These are phyloP conservation scores for Rhinella marina DNA, from an alignment of 2,797 vertebrate genomes.

Conservation along the genomic window DNA sequence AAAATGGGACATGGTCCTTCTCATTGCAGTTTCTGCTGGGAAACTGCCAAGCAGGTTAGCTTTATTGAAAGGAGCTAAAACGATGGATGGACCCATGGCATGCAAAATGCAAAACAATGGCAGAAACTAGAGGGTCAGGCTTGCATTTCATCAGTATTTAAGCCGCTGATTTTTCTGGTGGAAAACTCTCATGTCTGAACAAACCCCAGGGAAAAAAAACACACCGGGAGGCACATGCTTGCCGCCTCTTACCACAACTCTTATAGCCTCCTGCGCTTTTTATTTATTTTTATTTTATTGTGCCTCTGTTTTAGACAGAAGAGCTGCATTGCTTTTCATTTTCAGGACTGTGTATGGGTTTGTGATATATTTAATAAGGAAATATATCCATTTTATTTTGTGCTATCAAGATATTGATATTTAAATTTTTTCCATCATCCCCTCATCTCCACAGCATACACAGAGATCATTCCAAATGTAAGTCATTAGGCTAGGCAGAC, in stretches of 20 bases:
- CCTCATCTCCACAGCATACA: not conserved
- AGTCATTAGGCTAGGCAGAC: constrained; percentile 6
- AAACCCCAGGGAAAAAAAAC: too few relatives aligned
- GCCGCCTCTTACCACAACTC: not conserved
- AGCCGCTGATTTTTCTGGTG: too few relatives aligned
- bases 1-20: too few relatives aligned
- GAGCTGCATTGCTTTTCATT: not conserved
- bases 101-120: too few relatives aligned
- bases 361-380: not conserved
- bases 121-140: too few relatives aligned
- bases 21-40: too few relatives aligned
- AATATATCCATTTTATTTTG: not conserved
- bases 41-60: too few relatives aligned
- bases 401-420: not conserved
- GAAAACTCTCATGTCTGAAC: too few relatives aligned
- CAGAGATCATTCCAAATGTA: not conserved
- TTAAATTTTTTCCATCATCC: not conserved
- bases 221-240: not conserved
- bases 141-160: too few relatives aligned
- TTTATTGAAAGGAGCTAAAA: too few relatives aligned
- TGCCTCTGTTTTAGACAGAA: not conserved
- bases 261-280: not conserved
- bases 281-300: not conserved
- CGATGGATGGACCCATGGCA: too few relatives aligned
- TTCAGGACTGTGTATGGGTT: not conserved